phyloP scores from a whole-genome alignment of 2,888 invertebrate species.

The Lycocerus yunnanus region DNA sequence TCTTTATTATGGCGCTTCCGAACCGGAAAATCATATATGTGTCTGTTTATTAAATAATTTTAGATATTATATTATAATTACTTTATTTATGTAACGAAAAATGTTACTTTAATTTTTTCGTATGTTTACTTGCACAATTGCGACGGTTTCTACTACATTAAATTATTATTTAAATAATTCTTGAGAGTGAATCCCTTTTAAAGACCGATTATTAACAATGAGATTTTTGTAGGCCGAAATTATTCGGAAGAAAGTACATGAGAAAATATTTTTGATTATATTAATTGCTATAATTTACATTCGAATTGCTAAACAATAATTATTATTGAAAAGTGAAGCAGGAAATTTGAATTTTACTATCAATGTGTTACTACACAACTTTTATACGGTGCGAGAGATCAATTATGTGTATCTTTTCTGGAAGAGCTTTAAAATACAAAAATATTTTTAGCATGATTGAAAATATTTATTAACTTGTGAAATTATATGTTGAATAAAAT shows the following conservation, averaged over 20 bases:
- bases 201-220: background rate
- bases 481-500: no score
- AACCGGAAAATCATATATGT: background rate
- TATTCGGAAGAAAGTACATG: background rate
- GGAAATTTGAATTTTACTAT: background rate
- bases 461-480: no score
- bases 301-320: background rate
- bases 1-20: background rate
- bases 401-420: no score
- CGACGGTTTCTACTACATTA: background rate
- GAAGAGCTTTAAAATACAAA: no score
- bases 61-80: background rate
- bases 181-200: background rate
- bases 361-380: background rate
- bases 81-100: background rate
- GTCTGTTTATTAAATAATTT: background rate
- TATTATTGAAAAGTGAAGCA: background rate
- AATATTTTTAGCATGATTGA: no score
- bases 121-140: background rate
- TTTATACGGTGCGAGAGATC: no score
- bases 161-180: background rate
- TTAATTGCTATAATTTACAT: background rate
- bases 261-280: background rate
- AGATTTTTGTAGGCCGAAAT: background rate
- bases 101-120: background rate